Base-by-base conservation (phyloP, 1,140 invertebrate species). In the Bombus waltoni region DNA sequence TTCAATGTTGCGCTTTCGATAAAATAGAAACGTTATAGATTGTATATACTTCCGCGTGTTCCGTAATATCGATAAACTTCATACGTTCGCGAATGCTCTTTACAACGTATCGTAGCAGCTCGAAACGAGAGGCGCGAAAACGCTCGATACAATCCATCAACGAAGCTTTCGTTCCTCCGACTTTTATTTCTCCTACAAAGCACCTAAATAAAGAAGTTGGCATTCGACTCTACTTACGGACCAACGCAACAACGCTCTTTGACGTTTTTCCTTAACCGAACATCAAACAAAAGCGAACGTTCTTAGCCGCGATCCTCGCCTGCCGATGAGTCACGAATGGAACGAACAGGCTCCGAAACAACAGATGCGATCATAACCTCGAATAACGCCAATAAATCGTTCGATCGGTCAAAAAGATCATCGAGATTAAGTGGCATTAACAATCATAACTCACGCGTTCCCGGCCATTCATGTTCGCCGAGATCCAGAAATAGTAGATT, bases 401-500 rank as follows among this genome's bases (percentile, higher is more conserved):
- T 32, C n/a, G n/a, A 66, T 15, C 3, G 40, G n/a, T n/a, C 25
- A 42, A 42, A 70, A 70, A 25, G 32, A 71, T 25, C 15, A 2
- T 42, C 10, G 9, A 42, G 38, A 71, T 71, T 71, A 28, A 71
- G 68, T 8, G 38, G 42, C 18, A 3, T 32, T n/a, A n/a, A 38
- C 40, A 10, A 70, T 70, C 76, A 72, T 82, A 74, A 81, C 53
- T 57, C 70, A 42, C 44, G 40, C 47, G 76, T 83, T 81, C 90
- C 85, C 90, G 89, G 89, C 40, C 66, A 38, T 68, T 81, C 83
- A 88, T 38, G 5, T 11, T 25, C 18, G 35, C 57, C 70, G 22
- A 90, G 90, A 88, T 88, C 92, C 89, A 89, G 91, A 94, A 93
- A 94, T 93, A 93, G 92, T 91, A 88, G 74, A 59, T 28, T 80